phyloP scores from a whole-genome alignment of 2,888 invertebrate genomes.

The Thyatira batis region DNA sequence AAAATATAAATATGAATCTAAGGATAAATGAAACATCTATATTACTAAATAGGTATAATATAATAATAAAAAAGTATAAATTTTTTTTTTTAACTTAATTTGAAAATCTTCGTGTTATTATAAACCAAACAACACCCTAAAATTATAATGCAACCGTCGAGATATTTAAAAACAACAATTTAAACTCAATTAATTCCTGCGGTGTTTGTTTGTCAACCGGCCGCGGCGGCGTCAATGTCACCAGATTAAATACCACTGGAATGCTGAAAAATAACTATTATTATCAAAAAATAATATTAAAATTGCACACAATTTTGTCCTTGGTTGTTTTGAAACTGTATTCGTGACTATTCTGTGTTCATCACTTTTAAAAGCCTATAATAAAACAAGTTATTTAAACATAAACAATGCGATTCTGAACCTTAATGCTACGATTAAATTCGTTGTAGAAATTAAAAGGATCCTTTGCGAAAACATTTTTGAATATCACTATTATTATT shows the following conservation, averaged over 20 bases:
- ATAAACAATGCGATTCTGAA: not conserved
- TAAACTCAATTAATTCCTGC: conserved; percentile 31
- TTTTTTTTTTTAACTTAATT: too few relatives aligned
- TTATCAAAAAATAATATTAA: conserved; percentile 44
- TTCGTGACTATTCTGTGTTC: conserved; percentile 29
- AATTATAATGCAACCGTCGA: not conserved
- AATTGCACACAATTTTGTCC: conserved; percentile 37
- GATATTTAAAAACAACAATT: conserved; percentile 8
- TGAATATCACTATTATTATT: too few relatives aligned
- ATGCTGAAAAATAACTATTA: conserved; percentile 36
- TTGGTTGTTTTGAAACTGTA: conserved; percentile 34
- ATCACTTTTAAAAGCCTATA: not conserved
- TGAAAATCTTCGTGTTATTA: too few relatives aligned
- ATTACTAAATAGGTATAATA: too few relatives aligned
- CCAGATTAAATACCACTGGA: conserved; percentile 25
- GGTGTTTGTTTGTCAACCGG: conserved; percentile 24
- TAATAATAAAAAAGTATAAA: too few relatives aligned
- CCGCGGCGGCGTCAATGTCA: conserved; percentile 45
- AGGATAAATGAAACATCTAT: too few relatives aligned
- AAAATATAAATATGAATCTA: too few relatives aligned
- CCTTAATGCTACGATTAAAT: not conserved
- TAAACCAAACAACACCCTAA: too few relatives aligned
- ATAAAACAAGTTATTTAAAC: not conserved
- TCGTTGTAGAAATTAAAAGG: not conserved
- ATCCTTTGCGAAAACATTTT: not conserved